A percentile compares a stretch with the other conserved stretches of the same genome.
Conservation (phyloP, 2,113 vertebrate species). For the Thunnus thynnus region DNA sequence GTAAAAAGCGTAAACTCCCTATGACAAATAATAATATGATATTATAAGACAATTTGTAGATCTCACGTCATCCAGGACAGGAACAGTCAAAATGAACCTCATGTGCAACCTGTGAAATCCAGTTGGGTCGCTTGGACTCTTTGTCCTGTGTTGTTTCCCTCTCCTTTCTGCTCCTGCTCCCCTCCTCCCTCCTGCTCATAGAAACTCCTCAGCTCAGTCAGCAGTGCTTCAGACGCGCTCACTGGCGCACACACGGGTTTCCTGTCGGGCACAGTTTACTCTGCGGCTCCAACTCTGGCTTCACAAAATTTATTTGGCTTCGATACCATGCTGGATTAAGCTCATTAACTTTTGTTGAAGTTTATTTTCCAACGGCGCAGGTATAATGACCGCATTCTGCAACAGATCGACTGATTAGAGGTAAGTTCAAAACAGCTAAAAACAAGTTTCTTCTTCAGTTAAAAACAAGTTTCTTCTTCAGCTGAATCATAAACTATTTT, state of each 20-base stretch:
- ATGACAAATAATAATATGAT: too few relatives aligned
- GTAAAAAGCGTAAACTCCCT: too few relatives aligned
- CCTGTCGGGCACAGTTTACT: neutral
- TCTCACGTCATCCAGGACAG: too few relatives aligned
- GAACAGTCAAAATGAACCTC: too few relatives aligned
- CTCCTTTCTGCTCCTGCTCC: neutral
- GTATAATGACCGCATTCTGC: conserved; percentile 39
- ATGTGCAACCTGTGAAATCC: too few relatives aligned
- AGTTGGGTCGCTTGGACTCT: too few relatives aligned
- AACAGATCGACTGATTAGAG: conserved; percentile 49
- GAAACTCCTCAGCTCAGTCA: conserved; percentile 28
- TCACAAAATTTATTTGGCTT: neutral
- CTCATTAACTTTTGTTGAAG: neutral
- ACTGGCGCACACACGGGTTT: neutral
- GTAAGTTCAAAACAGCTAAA: conserved; percentile 40
- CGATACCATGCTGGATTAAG: conserved; percentile 9
- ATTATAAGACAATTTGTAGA: too few relatives aligned
- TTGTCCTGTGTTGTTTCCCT: neutral
- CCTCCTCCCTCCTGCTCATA: conserved; percentile 3
- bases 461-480: neutral
- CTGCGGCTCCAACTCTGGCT: neutral
- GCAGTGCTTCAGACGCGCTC: conserved; percentile 48
- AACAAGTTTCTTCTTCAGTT: neutral
- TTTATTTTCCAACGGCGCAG: neutral
- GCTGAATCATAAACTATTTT: neutral